Conservation (phyloP, 2,797 vertebrate genomes). For the Argya squamiceps region DNA sequence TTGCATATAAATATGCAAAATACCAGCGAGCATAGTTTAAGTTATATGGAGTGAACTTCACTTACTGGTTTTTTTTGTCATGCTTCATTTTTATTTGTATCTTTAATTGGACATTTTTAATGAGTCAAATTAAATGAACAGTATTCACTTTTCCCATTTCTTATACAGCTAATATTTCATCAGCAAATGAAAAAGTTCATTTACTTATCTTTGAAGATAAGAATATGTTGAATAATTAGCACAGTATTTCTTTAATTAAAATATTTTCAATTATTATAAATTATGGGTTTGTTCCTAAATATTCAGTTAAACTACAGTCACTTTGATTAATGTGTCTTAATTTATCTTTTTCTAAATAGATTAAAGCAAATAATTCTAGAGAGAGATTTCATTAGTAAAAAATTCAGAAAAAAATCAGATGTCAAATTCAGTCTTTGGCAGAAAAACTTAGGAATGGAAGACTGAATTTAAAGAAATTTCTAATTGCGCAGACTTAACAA, state of each 20-base stretch:
- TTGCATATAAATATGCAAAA: not conserved
- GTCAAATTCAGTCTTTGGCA: not conserved
- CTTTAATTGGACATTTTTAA: not conserved
- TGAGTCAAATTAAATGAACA: not conserved
- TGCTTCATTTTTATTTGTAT: not conserved
- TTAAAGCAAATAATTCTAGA: not conserved
- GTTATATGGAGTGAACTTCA: not conserved
- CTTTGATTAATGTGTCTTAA: not conserved
- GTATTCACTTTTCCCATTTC: not conserved
- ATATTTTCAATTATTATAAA: conserved; percentile 10
- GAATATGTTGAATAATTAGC: not conserved
- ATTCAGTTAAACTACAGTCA: not conserved
- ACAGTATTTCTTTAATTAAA: not conserved
- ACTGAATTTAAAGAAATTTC: not conserved
- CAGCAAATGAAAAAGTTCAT: not conserved
- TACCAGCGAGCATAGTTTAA: not conserved
- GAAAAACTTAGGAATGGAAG: not conserved
- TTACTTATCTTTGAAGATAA: not conserved
- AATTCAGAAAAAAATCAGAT: not conserved
- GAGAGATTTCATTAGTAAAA: not conserved
- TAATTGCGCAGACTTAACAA: not conserved
- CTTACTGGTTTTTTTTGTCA: not conserved
- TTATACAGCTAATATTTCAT: not conserved
- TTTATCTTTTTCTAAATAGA: not conserved
- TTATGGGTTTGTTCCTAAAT: not conserved